Percentiles rank a stretch among this genome's conserved stretches.
phyloP scores from a whole-genome alignment of 2,797 vertebrate species.

The Setipinna tenuifilis region DNA sequence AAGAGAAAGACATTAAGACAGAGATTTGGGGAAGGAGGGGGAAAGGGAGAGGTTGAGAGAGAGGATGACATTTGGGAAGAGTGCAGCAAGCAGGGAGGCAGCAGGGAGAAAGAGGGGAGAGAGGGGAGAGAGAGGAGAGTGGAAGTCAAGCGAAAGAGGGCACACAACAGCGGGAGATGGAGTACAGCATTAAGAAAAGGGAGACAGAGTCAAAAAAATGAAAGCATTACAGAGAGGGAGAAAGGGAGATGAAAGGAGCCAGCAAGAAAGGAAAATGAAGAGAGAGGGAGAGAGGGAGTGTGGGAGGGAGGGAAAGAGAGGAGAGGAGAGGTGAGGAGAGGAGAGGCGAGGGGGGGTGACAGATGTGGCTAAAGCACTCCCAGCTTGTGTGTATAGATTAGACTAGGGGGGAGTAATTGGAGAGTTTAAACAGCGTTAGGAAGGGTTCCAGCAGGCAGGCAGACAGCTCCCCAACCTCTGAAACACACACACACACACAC shows the following conservation, averaged over 20 bases:
- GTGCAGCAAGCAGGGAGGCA: not conserved
- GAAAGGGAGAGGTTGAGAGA: not conserved
- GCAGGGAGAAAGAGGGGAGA: not conserved
- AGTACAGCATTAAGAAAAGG: slow-evolving; percentile 15
- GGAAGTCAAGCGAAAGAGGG: not conserved
- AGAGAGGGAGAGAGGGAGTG: not conserved
- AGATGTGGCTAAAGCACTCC: slow-evolving; percentile 22
- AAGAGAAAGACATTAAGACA: too few species aligned
- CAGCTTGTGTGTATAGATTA: slow-evolving; percentile 24
- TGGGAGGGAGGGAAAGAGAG: not conserved
- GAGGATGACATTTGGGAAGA: not conserved
- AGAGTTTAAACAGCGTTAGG: slow-evolving; percentile 5
- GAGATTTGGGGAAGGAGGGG: not conserved
- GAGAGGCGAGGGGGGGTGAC: not conserved
- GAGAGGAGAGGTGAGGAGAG: not conserved
- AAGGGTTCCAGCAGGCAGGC: slow-evolving; percentile 30
- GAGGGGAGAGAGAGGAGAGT: not conserved
- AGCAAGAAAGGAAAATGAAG: not conserved
- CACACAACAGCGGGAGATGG: not conserved
- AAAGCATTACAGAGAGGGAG: not conserved
- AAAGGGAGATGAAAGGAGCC: not conserved
- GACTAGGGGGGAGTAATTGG: slow-evolving; percentile 29
- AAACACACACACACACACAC: not conserved
- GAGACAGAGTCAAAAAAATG: not conserved
- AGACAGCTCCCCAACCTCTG: not conserved